Percentiles rank a stretch among this genome's conserved stretches.
Evolutionary conservation across 2,888 invertebrate species (phyloP).

Genomic region (Tetropium fuscum): DNA sequence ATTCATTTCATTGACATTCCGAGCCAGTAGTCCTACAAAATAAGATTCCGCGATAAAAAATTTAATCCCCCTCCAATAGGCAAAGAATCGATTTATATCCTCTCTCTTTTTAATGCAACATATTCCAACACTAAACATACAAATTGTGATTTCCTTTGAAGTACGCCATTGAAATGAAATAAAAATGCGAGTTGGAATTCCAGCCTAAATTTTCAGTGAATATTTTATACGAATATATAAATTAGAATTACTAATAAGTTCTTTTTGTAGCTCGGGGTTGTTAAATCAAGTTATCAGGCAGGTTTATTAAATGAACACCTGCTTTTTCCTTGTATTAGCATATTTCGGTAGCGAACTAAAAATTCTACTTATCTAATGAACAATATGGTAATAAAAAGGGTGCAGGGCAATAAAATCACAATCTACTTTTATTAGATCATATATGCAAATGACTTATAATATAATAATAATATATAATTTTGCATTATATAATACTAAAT

Average conservation of each 20-base stretch:
- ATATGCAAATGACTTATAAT: constrained; percentile 14
- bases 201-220: constrained; percentile 22
- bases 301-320: constrained; percentile 30
- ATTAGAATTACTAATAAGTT: constrained; percentile 30
- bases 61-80: constrained; percentile 11
- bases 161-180: constrained; percentile 19
- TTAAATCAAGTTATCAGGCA: constrained; percentile 21
- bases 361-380: constrained; percentile 21
- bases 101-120: constrained; percentile 11
- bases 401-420: neutral
- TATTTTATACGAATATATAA: constrained; percentile 25
- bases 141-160: constrained; percentile 27
- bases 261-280: constrained; percentile 17
- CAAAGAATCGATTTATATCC: constrained; percentile 16
- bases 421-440: constrained; percentile 6
- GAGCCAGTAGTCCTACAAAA: constrained; percentile 6
- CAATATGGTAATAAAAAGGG: constrained; percentile 6
- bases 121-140: constrained; percentile 22
- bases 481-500: too few species aligned
- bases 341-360: constrained; percentile 24
- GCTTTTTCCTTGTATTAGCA: constrained; percentile 19
- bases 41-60: constrained; percentile 15
- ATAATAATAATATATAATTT: too few species aligned
- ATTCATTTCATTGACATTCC: constrained; percentile 14
- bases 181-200: constrained; percentile 21